Base-by-base conservation (phyloP, 2,113 vertebrate genomes). In the Platanista minor region DNA sequence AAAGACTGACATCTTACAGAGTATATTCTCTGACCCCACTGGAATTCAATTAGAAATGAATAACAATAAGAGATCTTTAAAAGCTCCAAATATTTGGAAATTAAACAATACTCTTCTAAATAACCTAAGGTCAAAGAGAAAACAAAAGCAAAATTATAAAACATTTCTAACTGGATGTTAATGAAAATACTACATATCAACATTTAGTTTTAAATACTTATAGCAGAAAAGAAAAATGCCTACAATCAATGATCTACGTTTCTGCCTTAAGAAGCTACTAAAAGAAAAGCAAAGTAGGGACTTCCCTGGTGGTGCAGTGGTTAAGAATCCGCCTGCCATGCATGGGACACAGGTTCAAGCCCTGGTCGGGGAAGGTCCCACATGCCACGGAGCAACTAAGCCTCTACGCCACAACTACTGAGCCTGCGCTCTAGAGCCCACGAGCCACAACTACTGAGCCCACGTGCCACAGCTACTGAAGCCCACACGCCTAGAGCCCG, bases 81-180 rank as follows among this genome's bases (percentile, higher is more conserved):
- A 95, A 77, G 9, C 27, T n/a, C 57, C 31, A 69, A 85, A 39
- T 66, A 93, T 61, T 61, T 94, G 39, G 21, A 74, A 96, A 96
- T 75, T 61, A 71, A 84, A 54, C 20, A 84, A 39, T 23, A n/a
- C 2, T 7, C 27, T 90, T 86, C 39, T 71, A 88, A 93, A 89
- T 82, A 91, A 77, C 7, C 9, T 88, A 15, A 64, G 27, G 12
- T 54, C 41, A 90, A 66, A 71, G 69, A 90, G 89, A 31, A 83
- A 69, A 67, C 46, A 61, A 71, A 80, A 75, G 36, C 78, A 12
- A 85, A 80, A 54, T 46, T 21, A 89, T 31, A 36, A 75, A 81
- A 33, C 9, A 27, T 36, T 71, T 75, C 54, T 46, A 88, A 66
- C 15, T 62, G 36, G 43, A 62, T 36, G 8, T 75, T 87, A 83